A percentile compares a stretch with the other conserved stretches of the same genome.
Conservation (phyloP, 2,113 vertebrate genomes). For the Indicator indicator region DNA sequence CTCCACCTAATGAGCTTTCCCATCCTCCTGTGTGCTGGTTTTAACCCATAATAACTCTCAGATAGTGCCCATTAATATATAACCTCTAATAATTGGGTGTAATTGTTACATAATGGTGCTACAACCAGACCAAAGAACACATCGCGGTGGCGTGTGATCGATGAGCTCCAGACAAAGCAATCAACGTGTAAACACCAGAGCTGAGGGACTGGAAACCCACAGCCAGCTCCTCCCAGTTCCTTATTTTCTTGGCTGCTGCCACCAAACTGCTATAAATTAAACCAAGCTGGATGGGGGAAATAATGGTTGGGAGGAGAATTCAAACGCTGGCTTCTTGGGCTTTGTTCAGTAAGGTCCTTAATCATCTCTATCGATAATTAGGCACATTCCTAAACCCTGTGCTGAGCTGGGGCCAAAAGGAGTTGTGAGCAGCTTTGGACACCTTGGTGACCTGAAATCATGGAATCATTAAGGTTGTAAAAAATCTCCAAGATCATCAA, state of each 20-base stretch:
- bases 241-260: neutral
- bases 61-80: rapidly evolving
- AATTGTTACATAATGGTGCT: neutral
- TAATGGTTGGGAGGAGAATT: neutral
- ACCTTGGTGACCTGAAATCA: neutral
- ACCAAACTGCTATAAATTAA: neutral
- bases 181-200: neutral
- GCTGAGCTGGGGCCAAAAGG: neutral
- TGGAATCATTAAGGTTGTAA: too few relatives aligned
- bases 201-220: neutral
- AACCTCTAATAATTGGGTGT: neutral
- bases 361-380: neutral
- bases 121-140: neutral
- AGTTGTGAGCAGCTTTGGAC: rapidly evolving
- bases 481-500: too few relatives aligned
- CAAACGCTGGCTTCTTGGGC: rapidly evolving
- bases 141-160: neutral
- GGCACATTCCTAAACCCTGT: neutral
- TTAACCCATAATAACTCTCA: neutral
- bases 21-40: neutral
- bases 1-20: neutral
- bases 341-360: neutral
- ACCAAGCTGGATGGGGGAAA: neutral
- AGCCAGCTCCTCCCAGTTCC: neutral
- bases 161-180: neutral